These are phyloP conservation scores for Podotricha telesiphe DNA, from an alignment of 2,888 invertebrate genomes.

Conservation along the genomic window DNA sequence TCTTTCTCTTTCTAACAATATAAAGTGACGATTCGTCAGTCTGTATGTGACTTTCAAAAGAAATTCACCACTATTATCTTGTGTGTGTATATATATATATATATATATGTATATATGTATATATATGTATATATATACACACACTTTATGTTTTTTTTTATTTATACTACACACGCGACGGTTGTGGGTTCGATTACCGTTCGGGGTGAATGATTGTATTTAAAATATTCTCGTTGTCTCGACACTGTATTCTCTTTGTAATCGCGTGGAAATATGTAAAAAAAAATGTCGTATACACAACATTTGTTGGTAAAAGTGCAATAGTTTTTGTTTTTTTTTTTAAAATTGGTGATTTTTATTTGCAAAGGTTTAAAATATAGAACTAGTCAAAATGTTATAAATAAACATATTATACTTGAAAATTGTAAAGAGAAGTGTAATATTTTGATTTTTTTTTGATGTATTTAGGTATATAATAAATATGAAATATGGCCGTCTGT, in stretches of 20 bases:
- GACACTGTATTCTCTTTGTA: too few relatives aligned
- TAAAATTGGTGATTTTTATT: neutral
- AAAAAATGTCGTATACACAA: neutral
- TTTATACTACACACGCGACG: neutral
- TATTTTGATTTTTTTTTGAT: neutral
- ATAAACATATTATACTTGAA: constrained; percentile 24
- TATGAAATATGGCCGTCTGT: constrained; percentile 35
- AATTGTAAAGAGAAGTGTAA: neutral
- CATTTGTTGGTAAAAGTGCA: constrained; percentile 18
- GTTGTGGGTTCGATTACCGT: neutral
- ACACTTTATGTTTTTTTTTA: too few relatives aligned
- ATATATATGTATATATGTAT: neutral
- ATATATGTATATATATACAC: too few relatives aligned
- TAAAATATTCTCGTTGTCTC: neutral
- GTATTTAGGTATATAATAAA: neutral
- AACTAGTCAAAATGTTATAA: constrained; percentile 24
- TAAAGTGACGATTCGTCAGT: constrained; percentile 9
- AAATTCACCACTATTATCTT: neutral
- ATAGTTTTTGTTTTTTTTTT: constrained; percentile 15
- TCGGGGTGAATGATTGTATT: neutral
- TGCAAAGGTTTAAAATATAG: neutral
- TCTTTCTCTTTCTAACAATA: neutral
- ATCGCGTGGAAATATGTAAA: neutral
- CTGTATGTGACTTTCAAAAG: neutral
- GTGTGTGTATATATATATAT: neutral